Conservation (phyloP, 53 echinoderm and acorn worm species). For the Paracentrotus lividus region DNA sequence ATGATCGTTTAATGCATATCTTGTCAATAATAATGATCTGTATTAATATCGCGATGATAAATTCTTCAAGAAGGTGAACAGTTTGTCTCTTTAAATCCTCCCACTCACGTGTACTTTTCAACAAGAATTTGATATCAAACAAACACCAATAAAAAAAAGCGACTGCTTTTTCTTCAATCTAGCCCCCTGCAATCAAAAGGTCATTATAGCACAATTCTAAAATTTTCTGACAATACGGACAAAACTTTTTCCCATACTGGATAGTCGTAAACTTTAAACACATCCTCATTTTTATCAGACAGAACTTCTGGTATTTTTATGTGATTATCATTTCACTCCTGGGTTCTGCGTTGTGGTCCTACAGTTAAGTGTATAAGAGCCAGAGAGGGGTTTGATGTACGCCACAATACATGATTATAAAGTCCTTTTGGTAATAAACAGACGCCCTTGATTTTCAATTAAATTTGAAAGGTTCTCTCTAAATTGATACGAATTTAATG, state of each 20-base stretch:
- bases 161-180: background rate
- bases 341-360: background rate
- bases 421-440: too few species aligned
- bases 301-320: background rate
- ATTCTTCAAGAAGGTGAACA: background rate
- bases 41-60: background rate
- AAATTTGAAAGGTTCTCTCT: conserved; percentile 20
- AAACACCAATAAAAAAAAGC: background rate
- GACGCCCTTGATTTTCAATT: conserved; percentile 8
- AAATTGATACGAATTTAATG: conserved; percentile 21
- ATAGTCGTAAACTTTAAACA: conserved; percentile 12
- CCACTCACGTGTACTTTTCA: conserved; percentile 10
- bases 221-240: background rate
- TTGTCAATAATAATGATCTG: background rate
- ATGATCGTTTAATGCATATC: too few species aligned
- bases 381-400: too few species aligned
- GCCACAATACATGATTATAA: too few species aligned
- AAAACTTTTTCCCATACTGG: background rate
- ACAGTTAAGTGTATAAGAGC: too few species aligned
- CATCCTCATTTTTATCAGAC: background rate
- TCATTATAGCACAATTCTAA: background rate
- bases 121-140: background rate
- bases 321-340: conserved; percentile 10
- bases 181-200: conserved; percentile 5
- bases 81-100: background rate